Conservation (phyloP, 2,113 vertebrate species). For the Channa maculata region DNA sequence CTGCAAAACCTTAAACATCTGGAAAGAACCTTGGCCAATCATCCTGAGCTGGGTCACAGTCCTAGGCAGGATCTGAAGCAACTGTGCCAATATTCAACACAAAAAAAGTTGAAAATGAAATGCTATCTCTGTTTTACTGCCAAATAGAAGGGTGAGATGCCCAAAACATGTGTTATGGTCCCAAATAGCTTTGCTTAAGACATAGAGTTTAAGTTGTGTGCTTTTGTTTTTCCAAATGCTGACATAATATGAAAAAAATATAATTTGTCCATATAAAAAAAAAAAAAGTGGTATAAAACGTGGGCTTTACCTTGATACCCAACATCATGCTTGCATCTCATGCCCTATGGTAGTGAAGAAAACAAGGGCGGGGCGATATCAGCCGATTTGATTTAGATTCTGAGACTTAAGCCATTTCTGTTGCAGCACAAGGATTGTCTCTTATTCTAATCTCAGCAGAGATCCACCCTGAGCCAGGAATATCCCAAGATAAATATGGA, state of each 20-base stretch:
- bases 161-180: slow-evolving; percentile 16
- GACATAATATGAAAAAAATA: slow-evolving; percentile 17
- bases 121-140: background rate
- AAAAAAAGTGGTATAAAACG: slow-evolving; percentile 28
- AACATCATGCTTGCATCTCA: slow-evolving; percentile 64
- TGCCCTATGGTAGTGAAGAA: slow-evolving; percentile 48
- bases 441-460: slow-evolving; percentile 84
- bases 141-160: slow-evolving; percentile 11
- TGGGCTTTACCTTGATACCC: slow-evolving; percentile 53
- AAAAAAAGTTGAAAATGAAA: background rate
- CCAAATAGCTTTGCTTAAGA: slow-evolving; percentile 10
- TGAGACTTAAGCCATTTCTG: slow-evolving; percentile 79
- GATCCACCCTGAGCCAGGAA: slow-evolving; percentile 85
- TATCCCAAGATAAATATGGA: slow-evolving; percentile 86
- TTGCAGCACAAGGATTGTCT: slow-evolving; percentile 79
- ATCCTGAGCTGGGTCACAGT: background rate
- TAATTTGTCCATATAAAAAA: slow-evolving; percentile 14
- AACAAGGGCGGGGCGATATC: slow-evolving; percentile 61
- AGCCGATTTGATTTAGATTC: slow-evolving; percentile 77
- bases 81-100: slow-evolving; percentile 1
- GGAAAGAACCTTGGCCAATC: slow-evolving; percentile 9
- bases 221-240: slow-evolving; percentile 11
- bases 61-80: background rate
- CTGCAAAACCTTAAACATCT: slow-evolving; percentile 48
- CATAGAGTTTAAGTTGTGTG: slow-evolving; percentile 1